These are phyloP conservation scores for Xenopus tropicalis DNA, from an alignment of 2,113 vertebrate species.

Conservation along the genomic window UCB_Xtro_10.0 CM004448.2:36893501-36894000, in stretches of 20 bases:
- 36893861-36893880: conserved; percentile 75
- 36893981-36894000: conserved; percentile 87
- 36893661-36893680: conserved; percentile 89
- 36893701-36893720: conserved; percentile 96
- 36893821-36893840: conserved; percentile 56
- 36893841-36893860: conserved; percentile 49
- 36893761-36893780: conserved; percentile 55
- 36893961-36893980: conserved; percentile 76
- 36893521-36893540: conserved; percentile 73
- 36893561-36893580: conserved; percentile 86
- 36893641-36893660: conserved; percentile 90
- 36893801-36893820: conserved; percentile 62
- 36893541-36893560: conserved; percentile 81
- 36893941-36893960: conserved; percentile 79
- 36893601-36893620: conserved; percentile 79
- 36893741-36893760: conserved; percentile 68
- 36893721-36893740: conserved; percentile 97
- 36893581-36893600: conserved; percentile 93
- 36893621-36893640: conserved; percentile 94
- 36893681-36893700: conserved; percentile 85
- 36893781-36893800: conserved; percentile 63
- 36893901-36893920: conserved; percentile 68
- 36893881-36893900: conserved; percentile 71
- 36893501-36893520: conserved; percentile 80
- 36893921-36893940: conserved; percentile 70